These are phyloP conservation scores for Adela reaumurella DNA, from an alignment of 2,888 invertebrate genomes.

Conservation along the genomic window DNA sequence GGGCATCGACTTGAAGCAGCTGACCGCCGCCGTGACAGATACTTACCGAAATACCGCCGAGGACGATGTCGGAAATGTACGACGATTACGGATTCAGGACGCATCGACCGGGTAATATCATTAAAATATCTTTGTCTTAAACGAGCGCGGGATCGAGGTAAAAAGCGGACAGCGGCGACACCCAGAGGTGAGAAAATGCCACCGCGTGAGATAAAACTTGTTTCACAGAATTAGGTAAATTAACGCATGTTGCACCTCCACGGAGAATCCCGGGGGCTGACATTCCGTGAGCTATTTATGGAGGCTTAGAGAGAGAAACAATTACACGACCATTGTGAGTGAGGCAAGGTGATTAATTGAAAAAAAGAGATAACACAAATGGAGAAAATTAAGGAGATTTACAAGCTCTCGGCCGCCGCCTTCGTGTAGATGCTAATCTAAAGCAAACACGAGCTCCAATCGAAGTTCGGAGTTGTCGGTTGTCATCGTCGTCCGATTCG, in stretches of 20 bases:
- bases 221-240: neutral
- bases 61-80: conserved; percentile 22
- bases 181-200: conserved; percentile 47
- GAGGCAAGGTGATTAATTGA: no score
- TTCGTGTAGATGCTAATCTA: no score
- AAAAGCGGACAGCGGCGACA: conserved; percentile 31
- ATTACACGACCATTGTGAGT: no score
- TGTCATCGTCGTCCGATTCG: no score
- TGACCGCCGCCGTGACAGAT: conserved; percentile 21
- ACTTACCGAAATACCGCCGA: conserved; percentile 25
- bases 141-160: conserved; percentile 36
- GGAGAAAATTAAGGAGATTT: no score
- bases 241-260: neutral
- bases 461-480: no score
- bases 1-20: conserved; percentile 35
- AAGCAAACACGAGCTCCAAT: no score
- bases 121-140: conserved; percentile 55
- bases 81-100: conserved; percentile 49
- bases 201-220: conserved; percentile 12
- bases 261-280: neutral
- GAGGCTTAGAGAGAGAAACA: no score
- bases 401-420: no score
- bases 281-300: no score
- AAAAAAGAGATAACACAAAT: no score
- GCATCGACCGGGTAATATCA: conserved; percentile 50